Evolutionary conservation across 2,888 invertebrate species (phyloP), one percentile per base, ranked within the genome.

Genomic region (Sphecodes monilicornis): DNA sequence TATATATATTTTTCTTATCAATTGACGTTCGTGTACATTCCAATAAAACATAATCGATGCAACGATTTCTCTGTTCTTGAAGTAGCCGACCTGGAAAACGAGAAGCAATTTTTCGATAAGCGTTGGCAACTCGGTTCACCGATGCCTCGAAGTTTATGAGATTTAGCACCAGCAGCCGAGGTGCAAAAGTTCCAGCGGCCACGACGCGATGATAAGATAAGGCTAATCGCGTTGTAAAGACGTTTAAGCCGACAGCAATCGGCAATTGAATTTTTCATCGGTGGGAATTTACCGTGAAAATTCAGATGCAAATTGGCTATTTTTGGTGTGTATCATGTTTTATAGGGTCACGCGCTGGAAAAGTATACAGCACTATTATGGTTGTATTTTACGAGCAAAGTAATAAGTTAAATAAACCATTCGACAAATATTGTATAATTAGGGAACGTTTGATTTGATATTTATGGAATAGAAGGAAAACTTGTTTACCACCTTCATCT

Each of bases 171-270:
- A 54, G 60, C 70, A 57, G 68, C 43, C 29, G 36, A 76, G 54
- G 66, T 66, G 54, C 39, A 16, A 74, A 70, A 70, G 78, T 74
- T 70, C 74, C 57, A n/a, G 32, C 68, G 16, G 46, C 50, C 39
- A 11, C 11, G 46, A 36, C 39, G 10, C 11, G 46, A 36, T 57
- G 84, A 88, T 88, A 88, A 88, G 88, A 88, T 86, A 88, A 86
- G 60, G 16, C 39, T 36, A 71, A 46, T 36, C 36, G 57, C 26
- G 32, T 68, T 36, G 64, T 80, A 69, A 83, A 76, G n/a, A 5
- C 29, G 68, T 73, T 76, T 73, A 68, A 84, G 41, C 39, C 32
- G 26, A 46, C 29, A 46, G 39, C 73, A 76, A 50, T 36, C 41
- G 71, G 69, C 16, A 60, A 76, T 72, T 76, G n/a, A 6, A 71